Percentiles rank a stretch among this genome's conserved stretches.
Evolutionary conservation across 1,140 invertebrate species (phyloP).

Genomic region (Solenopsis fugax): DNA sequence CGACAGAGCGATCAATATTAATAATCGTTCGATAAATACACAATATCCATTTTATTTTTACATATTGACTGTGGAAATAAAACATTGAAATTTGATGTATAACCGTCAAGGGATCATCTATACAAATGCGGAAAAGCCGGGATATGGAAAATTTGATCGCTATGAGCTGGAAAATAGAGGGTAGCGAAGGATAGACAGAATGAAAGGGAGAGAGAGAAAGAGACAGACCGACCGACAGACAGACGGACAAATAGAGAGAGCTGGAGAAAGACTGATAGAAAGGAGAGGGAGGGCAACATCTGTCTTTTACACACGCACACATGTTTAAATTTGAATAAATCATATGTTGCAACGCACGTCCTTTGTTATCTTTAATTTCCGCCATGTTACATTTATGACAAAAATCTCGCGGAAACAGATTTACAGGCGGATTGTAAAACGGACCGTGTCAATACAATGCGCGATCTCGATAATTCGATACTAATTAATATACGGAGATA

Average conservation of each 20-base stretch:
- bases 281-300: background rate
- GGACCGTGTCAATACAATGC: slow-evolving; percentile 22
- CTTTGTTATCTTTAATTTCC: slow-evolving; percentile 27
- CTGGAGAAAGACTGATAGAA: no score
- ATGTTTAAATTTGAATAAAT: slow-evolving; percentile 28
- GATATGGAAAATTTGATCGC: slow-evolving; percentile 35
- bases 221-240: background rate
- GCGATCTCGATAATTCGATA: slow-evolving; percentile 49
- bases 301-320: background rate
- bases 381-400: slow-evolving; percentile 17
- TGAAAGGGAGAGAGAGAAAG: background rate
- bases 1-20: slow-evolving; percentile 40
- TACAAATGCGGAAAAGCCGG: slow-evolving; percentile 25
- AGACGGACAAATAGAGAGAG: background rate
- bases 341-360: background rate
- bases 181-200: background rate
- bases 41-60: slow-evolving; percentile 17
- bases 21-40: slow-evolving; percentile 41
- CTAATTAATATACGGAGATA: slow-evolving; percentile 44
- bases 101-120: slow-evolving; percentile 26
- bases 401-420: slow-evolving; percentile 32
- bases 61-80: slow-evolving; percentile 33
- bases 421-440: slow-evolving; percentile 7
- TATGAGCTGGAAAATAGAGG: slow-evolving; percentile 10
- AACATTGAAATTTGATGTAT: slow-evolving; percentile 47